phyloP scores from a whole-genome alignment of 2,113 vertebrate species.

The Lepisosteus oculatus region DNA sequence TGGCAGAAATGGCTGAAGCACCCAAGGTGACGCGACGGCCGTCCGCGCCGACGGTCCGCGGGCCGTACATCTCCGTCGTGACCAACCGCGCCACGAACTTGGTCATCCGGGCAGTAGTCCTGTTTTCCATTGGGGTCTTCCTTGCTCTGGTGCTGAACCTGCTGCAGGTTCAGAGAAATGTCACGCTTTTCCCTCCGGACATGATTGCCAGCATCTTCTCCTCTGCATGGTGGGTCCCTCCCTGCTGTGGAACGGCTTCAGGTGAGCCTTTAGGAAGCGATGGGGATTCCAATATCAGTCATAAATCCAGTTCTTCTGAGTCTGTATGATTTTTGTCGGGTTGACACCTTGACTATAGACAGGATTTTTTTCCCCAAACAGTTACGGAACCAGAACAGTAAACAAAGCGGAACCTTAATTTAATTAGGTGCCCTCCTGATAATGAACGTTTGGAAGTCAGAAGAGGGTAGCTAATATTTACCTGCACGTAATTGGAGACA shows the following conservation, averaged over 20 bases:
- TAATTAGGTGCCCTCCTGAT: too few species aligned
- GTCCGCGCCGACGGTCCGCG: slow-evolving; percentile 52
- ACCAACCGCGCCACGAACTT: slow-evolving; percentile 82
- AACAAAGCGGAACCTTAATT: too few species aligned
- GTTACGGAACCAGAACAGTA: too few species aligned
- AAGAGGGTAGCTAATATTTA: too few species aligned
- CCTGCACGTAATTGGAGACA: too few species aligned
- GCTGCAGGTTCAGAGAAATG: slow-evolving; percentile 91
- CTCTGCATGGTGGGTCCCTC: slow-evolving; percentile 93
- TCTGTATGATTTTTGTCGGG: too few species aligned
- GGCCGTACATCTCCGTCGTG: slow-evolving; percentile 79
- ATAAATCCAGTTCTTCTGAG: too few species aligned
- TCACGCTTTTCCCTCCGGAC: slow-evolving; percentile 94
- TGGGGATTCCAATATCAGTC: too few species aligned
- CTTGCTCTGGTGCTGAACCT: slow-evolving; percentile 90
- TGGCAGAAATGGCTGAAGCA: slow-evolving; percentile 67
- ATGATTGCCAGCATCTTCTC: slow-evolving; percentile 93
- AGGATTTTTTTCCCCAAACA: too few species aligned
- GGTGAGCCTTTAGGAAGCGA: slow-evolving; percentile 60
- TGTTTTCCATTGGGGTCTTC: slow-evolving; percentile 90
- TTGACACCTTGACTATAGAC: too few species aligned
- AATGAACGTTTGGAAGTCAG: too few species aligned
- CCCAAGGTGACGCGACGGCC: slow-evolving; percentile 41
- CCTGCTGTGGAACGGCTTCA: slow-evolving; percentile 88
- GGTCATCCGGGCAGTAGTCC: slow-evolving; percentile 78